A percentile compares a stretch with the other conserved stretches of the same genome.
These are phyloP conservation scores for Zaprionus inermis DNA, from an alignment of 1,140 invertebrate species.

Conservation along the genomic window DNA sequence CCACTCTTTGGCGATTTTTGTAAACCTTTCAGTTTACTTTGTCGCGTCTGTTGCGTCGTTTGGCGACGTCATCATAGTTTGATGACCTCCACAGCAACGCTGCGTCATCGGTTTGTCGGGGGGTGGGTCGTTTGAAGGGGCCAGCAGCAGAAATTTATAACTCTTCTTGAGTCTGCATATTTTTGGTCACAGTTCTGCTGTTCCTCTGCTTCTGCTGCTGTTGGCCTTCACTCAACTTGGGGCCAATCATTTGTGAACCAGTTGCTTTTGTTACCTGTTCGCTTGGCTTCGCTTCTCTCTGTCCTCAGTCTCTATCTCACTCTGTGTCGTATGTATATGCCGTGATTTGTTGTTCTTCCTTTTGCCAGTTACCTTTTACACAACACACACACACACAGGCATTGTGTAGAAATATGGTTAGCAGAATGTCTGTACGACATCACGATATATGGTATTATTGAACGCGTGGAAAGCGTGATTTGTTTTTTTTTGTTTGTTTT, in stretches of 20 bases:
- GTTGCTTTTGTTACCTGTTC: constrained; percentile 51
- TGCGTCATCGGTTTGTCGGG: constrained; percentile 46
- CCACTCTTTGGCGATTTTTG: too few species aligned
- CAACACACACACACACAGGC: constrained; percentile 27
- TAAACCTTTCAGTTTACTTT: not conserved
- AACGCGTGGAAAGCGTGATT: constrained; percentile 61
- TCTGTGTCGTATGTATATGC: constrained; percentile 32
- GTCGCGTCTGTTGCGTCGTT: constrained; percentile 15
- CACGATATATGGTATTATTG: constrained; percentile 48
- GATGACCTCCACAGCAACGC: constrained; percentile 64
- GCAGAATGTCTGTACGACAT: constrained; percentile 31
- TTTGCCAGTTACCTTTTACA: constrained; percentile 42
- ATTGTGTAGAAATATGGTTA: constrained; percentile 16
- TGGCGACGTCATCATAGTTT: constrained; percentile 70
- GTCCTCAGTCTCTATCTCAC: not conserved
- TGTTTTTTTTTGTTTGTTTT: constrained; percentile 53
- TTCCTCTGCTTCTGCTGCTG: constrained; percentile 8
- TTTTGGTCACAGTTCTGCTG: constrained; percentile 44
- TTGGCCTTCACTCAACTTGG: constrained; percentile 35
- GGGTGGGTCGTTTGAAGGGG: not conserved
- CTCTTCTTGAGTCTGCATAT: constrained; percentile 45
- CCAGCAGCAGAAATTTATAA: constrained; percentile 21
- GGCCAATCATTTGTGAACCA: constrained; percentile 43
- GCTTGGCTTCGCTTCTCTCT: constrained; percentile 4
- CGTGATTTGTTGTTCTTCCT: constrained; percentile 62